Percentiles rank a stretch among this genome's conserved stretches.
These are phyloP conservation scores for Actias luna DNA, from an alignment of 2,888 invertebrate genomes.

Conservation along the genomic window DNA sequence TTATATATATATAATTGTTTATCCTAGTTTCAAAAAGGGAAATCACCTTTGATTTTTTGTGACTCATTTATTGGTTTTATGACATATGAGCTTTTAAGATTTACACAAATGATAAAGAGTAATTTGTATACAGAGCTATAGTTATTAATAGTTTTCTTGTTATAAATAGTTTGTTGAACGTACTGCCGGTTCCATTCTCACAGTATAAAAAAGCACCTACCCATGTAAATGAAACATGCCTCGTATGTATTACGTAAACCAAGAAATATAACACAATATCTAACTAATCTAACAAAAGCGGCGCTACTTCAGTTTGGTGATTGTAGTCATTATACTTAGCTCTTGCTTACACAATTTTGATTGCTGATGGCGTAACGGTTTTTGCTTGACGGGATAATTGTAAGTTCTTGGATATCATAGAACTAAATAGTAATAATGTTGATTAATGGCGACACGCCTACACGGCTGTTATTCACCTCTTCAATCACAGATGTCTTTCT, in stretches of 20 bases:
- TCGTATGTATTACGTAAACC: slow-evolving; percentile 55
- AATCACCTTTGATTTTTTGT: too few species aligned
- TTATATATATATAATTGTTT: too few species aligned
- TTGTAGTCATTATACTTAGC: slow-evolving; percentile 42
- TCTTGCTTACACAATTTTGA: slow-evolving; percentile 53
- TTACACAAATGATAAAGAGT: neutral
- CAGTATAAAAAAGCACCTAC: slow-evolving; percentile 28
- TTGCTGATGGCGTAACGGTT: slow-evolving; percentile 57
- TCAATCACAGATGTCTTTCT: slow-evolving; percentile 32
- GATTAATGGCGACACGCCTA: slow-evolving; percentile 52
- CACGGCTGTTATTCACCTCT: slow-evolving; percentile 41
- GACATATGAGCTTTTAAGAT: too few species aligned
- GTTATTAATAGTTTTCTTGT: too few species aligned
- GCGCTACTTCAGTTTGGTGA: slow-evolving; percentile 54
- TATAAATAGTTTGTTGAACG: neutral
- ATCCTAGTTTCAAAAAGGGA: too few species aligned
- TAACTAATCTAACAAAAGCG: slow-evolving; percentile 62
- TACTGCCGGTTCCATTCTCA: slow-evolving; percentile 28
- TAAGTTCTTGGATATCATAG: slow-evolving; percentile 44
- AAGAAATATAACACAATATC: slow-evolving; percentile 46
- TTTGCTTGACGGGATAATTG: slow-evolving; percentile 58
- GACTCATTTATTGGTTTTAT: too few species aligned
- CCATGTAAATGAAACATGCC: slow-evolving; percentile 35
- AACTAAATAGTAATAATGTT: slow-evolving; percentile 43
- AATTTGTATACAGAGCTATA: slow-evolving; percentile 8